phyloP scores from a whole-genome alignment of 2,888 invertebrate genomes.

The Papilio protenor region DNA sequence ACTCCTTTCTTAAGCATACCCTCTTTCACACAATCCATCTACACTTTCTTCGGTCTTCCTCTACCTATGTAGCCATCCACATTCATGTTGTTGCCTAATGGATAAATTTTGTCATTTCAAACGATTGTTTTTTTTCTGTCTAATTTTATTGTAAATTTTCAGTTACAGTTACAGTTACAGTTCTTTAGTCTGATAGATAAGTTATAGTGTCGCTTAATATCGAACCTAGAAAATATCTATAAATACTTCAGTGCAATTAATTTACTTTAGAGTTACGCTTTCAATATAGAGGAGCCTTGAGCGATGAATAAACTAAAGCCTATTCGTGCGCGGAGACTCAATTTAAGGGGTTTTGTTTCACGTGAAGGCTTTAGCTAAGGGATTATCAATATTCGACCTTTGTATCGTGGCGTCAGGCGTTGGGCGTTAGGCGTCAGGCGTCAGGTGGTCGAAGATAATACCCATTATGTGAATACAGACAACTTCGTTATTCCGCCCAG shows the following conservation, averaged over 20 bases:
- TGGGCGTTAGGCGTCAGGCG: not conserved
- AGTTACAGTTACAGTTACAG: too few relatives aligned
- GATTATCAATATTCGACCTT: conserved; percentile 17
- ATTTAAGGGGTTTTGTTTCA: conserved; percentile 11
- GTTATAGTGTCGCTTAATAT: not conserved
- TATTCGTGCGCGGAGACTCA: conserved; percentile 11
- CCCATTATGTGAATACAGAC: not conserved
- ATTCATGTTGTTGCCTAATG: too few relatives aligned
- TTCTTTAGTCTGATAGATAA: too few relatives aligned
- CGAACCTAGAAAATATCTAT: not conserved
- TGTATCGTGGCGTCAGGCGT: not conserved
- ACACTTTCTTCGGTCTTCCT: too few relatives aligned
- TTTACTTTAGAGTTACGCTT: not conserved
- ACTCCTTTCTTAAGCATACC: too few relatives aligned
- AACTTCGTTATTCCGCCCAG: not conserved
- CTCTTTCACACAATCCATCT: too few relatives aligned
- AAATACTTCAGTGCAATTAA: not conserved
- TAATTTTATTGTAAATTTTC: too few relatives aligned
- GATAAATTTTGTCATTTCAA: too few relatives aligned
- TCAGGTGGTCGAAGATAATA: conserved; percentile 6
- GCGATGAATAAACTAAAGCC: conserved; percentile 15
- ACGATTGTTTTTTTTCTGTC: too few relatives aligned
- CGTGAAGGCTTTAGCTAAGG: conserved; percentile 2
- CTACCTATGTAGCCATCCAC: too few relatives aligned
- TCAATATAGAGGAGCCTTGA: not conserved